A percentile compares a stretch with the other conserved stretches of the same genome.
phyloP scores from a whole-genome alignment of 2,113 vertebrate genomes.

The Ariopsis seemanni region DNA sequence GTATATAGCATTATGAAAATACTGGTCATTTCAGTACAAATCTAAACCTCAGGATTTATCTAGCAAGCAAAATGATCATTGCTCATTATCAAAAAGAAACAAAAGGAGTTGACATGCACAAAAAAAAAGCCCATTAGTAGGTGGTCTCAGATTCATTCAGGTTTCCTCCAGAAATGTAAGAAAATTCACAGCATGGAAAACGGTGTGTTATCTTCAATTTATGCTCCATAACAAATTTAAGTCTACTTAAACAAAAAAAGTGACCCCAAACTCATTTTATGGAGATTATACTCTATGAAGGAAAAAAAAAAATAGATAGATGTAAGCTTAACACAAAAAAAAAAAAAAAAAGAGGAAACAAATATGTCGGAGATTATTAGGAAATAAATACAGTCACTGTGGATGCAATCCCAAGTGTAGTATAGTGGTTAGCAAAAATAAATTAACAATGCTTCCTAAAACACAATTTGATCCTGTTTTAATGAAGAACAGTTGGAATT shows the following conservation, averaged over 20 bases:
- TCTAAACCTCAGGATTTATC: conserved; percentile 75
- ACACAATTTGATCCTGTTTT: conserved; percentile 48
- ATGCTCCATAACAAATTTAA: conserved; percentile 11
- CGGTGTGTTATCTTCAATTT: conserved; percentile 48
- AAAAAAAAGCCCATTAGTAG: conserved; percentile 50
- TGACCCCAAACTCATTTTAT: conserved; percentile 23
- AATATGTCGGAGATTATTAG: conserved; percentile 62
- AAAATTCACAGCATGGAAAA: conserved; percentile 74
- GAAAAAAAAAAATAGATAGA: conserved; percentile 53
- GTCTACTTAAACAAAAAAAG: conserved; percentile 3
- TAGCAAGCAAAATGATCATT: conserved; percentile 70
- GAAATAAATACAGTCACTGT: conserved; percentile 70
- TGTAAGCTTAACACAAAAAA: neutral
- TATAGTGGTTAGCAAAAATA: conserved; percentile 66
- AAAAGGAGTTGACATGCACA: conserved; percentile 34
- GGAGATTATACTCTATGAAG: conserved; percentile 46
- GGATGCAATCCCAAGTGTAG: conserved; percentile 70
- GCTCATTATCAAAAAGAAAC: conserved; percentile 61
- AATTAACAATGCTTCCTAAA: conserved; percentile 64
- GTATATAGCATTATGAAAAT: conserved; percentile 75
- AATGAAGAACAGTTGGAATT: conserved; percentile 38
- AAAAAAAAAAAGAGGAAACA: conserved; percentile 43
- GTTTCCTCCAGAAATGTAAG: conserved; percentile 54
- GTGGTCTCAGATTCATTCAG: conserved; percentile 51
- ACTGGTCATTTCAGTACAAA: conserved; percentile 79